Evolutionary conservation across 2,113 vertebrate species (phyloP).

Genomic region (Noctilio leporinus): DNA sequence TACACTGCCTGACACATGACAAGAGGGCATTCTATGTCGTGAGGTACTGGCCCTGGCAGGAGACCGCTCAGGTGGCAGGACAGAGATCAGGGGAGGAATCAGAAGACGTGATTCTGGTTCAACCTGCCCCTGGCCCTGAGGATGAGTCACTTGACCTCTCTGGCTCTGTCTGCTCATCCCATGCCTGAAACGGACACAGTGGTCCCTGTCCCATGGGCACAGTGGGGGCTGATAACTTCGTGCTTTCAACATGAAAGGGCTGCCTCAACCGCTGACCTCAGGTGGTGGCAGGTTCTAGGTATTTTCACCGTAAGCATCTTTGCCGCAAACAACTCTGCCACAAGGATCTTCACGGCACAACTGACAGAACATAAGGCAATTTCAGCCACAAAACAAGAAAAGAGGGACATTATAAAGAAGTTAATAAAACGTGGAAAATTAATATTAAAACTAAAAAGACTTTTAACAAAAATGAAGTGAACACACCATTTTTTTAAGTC

Average conservation of each 20-base stretch:
- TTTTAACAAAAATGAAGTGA: not conserved
- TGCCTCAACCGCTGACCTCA: not conserved
- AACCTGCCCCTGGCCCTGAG: no score
- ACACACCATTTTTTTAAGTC: not conserved
- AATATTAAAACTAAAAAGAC: not conserved
- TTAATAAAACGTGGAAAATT: not conserved
- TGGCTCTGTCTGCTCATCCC: not conserved
- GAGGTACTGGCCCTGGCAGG: not conserved
- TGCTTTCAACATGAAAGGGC: not conserved
- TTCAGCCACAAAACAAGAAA: not conserved
- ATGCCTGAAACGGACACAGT: rapidly evolving
- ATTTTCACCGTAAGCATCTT: not conserved
- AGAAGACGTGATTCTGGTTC: not conserved
- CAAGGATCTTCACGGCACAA: not conserved
- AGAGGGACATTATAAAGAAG: not conserved
- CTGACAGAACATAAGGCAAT: not conserved
- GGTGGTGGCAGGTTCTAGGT: not conserved
- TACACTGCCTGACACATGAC: rapidly evolving
- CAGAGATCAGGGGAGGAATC: not conserved
- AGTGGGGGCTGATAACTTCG: not conserved
- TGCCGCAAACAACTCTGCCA: not conserved
- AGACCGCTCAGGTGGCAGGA: not conserved
- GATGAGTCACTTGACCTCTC: not conserved
- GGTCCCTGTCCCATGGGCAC: not conserved
- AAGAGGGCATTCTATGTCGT: not conserved